These are phyloP conservation scores for Radopholus similis DNA, from an alignment of 1,140 invertebrate genomes.

Conservation along the genomic window DNA sequence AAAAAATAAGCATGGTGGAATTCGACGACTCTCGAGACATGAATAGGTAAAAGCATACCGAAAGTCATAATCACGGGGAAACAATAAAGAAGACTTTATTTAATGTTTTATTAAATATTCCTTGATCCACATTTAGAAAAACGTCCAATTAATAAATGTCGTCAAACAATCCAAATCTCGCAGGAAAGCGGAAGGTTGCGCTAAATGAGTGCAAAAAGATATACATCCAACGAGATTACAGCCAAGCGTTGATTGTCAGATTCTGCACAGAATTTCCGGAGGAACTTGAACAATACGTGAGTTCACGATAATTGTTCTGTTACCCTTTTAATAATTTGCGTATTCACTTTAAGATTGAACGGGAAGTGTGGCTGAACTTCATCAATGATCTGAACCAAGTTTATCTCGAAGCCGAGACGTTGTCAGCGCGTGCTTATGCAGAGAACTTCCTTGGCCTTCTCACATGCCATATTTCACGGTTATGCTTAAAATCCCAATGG, in stretches of 20 bases:
- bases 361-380: slow-evolving; percentile 24
- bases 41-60: too few relatives aligned
- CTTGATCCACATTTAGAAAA: not conserved
- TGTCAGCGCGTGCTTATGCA: slow-evolving; percentile 1
- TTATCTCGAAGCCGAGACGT: slow-evolving; percentile 26
- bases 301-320: not conserved
- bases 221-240: slow-evolving; percentile 32
- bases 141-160: not conserved
- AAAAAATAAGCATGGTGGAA: too few relatives aligned
- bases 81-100: too few relatives aligned
- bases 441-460: slow-evolving; percentile 27
- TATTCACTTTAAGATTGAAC: slow-evolving; percentile 18
- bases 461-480: slow-evolving; percentile 28
- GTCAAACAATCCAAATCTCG: slow-evolving; percentile 10
- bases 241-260: slow-evolving; percentile 17
- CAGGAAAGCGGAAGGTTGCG: slow-evolving; percentile 18
- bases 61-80: too few relatives aligned
- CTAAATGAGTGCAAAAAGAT: slow-evolving; percentile 34
- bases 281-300: slow-evolving; percentile 27
- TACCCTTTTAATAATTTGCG: slow-evolving; percentile 3
- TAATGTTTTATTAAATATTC: too few relatives aligned
- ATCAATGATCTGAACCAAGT: slow-evolving; percentile 30
- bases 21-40: too few relatives aligned
- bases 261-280: slow-evolving; percentile 27
- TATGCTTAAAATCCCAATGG: slow-evolving; percentile 30